Conservation (phyloP, 2,797 vertebrate genomes). For the Oceanodroma leucorhoa region DNA sequence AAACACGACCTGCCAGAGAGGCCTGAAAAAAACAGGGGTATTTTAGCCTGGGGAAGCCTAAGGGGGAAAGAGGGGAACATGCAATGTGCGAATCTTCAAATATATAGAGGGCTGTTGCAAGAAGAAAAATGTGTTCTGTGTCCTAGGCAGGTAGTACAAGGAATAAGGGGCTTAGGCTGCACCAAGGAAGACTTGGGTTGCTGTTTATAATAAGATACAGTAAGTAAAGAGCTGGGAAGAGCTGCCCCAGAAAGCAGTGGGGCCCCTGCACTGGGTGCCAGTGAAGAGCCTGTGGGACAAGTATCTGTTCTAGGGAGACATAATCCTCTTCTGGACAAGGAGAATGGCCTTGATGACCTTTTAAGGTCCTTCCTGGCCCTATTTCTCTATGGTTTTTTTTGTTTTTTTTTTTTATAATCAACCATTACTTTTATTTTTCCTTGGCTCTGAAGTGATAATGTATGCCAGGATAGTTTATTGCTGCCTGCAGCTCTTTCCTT, state of each 20-base stretch:
- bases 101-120: not conserved
- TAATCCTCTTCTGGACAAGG: not conserved
- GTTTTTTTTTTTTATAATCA: not conserved
- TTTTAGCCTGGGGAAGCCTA: not conserved
- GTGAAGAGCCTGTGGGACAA: not conserved
- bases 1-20: not conserved
- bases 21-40: not conserved
- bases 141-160: not conserved
- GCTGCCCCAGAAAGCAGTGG: not conserved
- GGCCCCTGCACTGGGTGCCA: not conserved
- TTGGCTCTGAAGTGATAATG: not conserved
- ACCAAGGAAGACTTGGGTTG: not conserved
- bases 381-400: not conserved
- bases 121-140: not conserved
- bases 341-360: not conserved
- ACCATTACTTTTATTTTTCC: not conserved
- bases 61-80: not conserved
- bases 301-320: not conserved
- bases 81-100: not conserved
- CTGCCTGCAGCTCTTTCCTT: not conserved
- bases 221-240: not conserved
- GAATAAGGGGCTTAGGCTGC: not conserved
- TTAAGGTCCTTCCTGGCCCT: not conserved
- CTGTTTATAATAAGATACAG: not conserved
- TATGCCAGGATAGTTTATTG: not conserved